phyloP scores from a whole-genome alignment of 1,140 invertebrate genomes.

The Triops cancriformis region DNA sequence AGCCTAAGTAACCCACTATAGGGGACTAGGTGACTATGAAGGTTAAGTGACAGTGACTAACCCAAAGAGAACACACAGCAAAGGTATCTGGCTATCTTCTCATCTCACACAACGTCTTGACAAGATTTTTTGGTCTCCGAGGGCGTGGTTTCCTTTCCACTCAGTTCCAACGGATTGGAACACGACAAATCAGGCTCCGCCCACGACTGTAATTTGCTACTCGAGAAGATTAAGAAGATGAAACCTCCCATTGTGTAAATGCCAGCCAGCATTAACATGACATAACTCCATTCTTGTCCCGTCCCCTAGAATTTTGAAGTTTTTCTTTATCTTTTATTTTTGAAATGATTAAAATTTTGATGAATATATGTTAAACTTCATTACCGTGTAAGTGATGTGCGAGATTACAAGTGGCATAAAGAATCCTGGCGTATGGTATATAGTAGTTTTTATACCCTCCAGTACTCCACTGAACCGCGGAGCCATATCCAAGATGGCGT shows the following conservation, averaged over 20 bases:
- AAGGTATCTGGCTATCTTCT: too few species aligned
- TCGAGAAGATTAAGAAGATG: constrained; percentile 39
- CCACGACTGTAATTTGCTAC: constrained; percentile 41
- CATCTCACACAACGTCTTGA: too few species aligned
- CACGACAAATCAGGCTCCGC: background rate
- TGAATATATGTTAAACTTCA: too few species aligned
- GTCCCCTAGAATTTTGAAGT: constrained; percentile 33
- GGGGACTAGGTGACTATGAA: too few species aligned
- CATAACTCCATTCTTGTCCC: constrained; percentile 35
- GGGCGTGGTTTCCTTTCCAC: too few species aligned
- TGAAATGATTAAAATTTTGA: too few species aligned
- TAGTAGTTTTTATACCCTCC: constrained; percentile 38
- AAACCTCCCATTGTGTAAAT: constrained; percentile 37
- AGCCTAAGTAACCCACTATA: too few species aligned
- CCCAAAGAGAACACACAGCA: too few species aligned
- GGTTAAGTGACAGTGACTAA: too few species aligned
- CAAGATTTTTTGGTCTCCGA: too few species aligned
- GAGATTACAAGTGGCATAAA: constrained; percentile 32
- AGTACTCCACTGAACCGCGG: constrained; percentile 36
- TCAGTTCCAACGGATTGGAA: too few species aligned
- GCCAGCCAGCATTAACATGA: constrained; percentile 35
- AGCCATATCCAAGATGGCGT: constrained; percentile 35
- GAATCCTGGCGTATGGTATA: constrained; percentile 37
- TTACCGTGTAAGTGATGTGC: constrained; percentile 33
- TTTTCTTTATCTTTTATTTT: too few species aligned